Conservation (phyloP, 2,888 invertebrate genomes). For the Caenorhabditis sinica region DNA sequence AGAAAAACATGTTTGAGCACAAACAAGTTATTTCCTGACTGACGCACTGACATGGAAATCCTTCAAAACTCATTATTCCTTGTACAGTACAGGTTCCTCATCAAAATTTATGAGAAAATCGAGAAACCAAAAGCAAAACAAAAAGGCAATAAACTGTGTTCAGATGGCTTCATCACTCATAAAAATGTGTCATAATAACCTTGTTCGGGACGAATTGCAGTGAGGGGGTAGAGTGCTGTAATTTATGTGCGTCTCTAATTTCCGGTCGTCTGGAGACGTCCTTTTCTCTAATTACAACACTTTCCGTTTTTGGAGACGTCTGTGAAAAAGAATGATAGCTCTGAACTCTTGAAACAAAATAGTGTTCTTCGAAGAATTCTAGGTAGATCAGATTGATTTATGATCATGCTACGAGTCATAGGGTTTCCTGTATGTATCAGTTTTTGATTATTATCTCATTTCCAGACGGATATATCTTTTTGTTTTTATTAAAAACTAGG, state of each 20-base stretch:
- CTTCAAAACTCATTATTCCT: not conserved
- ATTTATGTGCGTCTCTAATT: conserved; percentile 50
- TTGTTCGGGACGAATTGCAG: conserved; percentile 12
- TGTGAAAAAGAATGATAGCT: not conserved
- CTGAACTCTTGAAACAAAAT: not conserved
- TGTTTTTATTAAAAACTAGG: conserved; percentile 38
- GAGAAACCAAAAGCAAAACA: not conserved
- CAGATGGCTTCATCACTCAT: conserved; percentile 14
- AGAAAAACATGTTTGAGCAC: not conserved
- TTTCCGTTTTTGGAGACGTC: conserved; percentile 13
- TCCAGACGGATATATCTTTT: conserved; percentile 11
- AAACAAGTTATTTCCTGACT: not conserved
- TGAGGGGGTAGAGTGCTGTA: conserved; percentile 17
- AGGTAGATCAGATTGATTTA: conserved; percentile 15
- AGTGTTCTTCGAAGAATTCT: not conserved
- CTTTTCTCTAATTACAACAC: conserved; percentile 37
- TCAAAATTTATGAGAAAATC: no score
- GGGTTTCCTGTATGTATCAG: conserved; percentile 2
- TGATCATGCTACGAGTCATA: conserved; percentile 25
- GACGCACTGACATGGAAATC: conserved; percentile 1
- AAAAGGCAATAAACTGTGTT: not conserved
- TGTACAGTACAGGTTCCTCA: not conserved
- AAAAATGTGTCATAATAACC: conserved; percentile 36
- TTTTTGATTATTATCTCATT: no score
- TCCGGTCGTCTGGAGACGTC: conserved; percentile 9